phyloP scores from a whole-genome alignment of 2,888 invertebrate genomes.

The Caenorhabditis angaria region DNA sequence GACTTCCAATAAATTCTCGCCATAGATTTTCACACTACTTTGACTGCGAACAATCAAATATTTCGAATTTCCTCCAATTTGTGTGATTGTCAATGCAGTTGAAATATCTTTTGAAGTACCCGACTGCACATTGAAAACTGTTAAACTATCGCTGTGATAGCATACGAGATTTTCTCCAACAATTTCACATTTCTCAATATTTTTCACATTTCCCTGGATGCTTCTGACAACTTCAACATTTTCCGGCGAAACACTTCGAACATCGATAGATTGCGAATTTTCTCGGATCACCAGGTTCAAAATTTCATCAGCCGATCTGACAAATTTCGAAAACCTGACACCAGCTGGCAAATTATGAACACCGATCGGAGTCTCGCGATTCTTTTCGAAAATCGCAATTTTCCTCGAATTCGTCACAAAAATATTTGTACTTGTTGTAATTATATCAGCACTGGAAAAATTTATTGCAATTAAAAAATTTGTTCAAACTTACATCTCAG shows the following conservation, averaged over 20 bases:
- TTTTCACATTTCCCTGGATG: neutral
- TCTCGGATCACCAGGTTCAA: neutral
- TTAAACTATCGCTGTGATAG: constrained; percentile 9
- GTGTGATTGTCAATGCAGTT: neutral
- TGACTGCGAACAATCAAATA: neutral
- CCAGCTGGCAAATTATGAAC: neutral
- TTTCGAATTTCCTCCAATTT: constrained; percentile 4
- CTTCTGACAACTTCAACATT: neutral
- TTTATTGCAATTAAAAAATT: neutral
- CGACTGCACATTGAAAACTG: neutral
- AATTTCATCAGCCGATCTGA: neutral
- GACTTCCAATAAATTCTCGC: neutral
- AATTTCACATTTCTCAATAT: neutral
- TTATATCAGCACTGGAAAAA: constrained; percentile 5
- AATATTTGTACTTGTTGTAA: neutral
- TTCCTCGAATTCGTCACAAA: constrained; percentile 3
- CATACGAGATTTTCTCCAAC: constrained; percentile 3
- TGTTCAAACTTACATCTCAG: constrained; percentile 1
- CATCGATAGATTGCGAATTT: neutral
- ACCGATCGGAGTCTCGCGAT: neutral
- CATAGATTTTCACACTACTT: neutral
- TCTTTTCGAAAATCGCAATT: neutral
- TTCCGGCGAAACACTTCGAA: neutral
- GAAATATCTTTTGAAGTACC: neutral
- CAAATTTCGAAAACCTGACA: neutral